These are phyloP conservation scores for Drosophila prostipennis DNA, from an alignment of 2,888 invertebrate genomes.

Conservation along the genomic window DNA sequence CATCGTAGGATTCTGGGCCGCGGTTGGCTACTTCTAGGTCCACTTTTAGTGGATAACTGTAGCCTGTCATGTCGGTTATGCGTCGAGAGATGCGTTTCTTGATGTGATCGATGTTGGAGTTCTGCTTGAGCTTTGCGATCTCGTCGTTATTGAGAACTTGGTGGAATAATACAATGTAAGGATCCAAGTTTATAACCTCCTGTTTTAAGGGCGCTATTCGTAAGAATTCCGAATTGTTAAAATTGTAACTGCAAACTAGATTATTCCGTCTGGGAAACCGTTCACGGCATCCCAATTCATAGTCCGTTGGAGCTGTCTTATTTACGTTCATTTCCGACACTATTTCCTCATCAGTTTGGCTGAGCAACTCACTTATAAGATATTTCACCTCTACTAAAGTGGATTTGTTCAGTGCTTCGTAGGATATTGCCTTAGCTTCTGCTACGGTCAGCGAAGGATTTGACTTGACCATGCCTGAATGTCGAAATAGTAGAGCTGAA, in stretches of 20 bases:
- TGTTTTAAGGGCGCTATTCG: slow-evolving; percentile 54
- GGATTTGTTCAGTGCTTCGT: background rate
- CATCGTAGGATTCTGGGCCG: background rate
- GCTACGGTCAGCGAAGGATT: background rate
- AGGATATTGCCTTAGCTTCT: background rate
- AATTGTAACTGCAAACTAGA: slow-evolving; percentile 52
- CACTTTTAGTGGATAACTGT: slow-evolving; percentile 7
- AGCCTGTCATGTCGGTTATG: slow-evolving; percentile 53
- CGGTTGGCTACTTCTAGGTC: background rate
- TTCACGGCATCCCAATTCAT: slow-evolving; percentile 50
- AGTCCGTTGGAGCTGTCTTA: background rate
- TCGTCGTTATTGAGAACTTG: slow-evolving; percentile 43
- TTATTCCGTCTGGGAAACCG: slow-evolving; percentile 14
- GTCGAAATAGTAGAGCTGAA: no score
- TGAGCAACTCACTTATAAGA: slow-evolving; percentile 22
- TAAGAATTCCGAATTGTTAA: slow-evolving; percentile 39
- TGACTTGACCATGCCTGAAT: background rate
- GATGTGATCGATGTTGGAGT: background rate
- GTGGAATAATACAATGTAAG: slow-evolving; percentile 56
- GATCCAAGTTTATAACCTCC: slow-evolving; percentile 53
- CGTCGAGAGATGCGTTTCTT: slow-evolving; percentile 36
- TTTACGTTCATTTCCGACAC: background rate
- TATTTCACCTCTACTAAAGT: background rate
- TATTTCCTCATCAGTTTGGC: slow-evolving; percentile 7
- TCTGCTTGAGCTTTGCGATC: slow-evolving; percentile 25